Evolutionary conservation across 2,888 invertebrate genomes (phyloP).

Genomic region (Acronicta alni): DNA sequence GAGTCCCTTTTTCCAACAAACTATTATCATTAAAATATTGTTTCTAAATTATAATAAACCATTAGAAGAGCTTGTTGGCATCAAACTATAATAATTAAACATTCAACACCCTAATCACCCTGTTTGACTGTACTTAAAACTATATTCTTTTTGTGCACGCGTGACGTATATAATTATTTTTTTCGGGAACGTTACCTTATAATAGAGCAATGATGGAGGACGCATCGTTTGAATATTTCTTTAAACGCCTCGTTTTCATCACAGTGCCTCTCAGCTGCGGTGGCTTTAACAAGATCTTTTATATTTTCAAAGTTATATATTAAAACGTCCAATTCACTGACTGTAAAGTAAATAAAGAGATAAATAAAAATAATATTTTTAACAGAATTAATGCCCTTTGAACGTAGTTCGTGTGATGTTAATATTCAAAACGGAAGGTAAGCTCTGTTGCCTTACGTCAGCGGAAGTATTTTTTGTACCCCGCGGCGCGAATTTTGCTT

Average conservation of each 20-base stretch:
- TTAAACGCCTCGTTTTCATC: constrained; percentile 68
- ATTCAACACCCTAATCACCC: too few species aligned
- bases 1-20: too few species aligned
- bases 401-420: constrained; percentile 42
- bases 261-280: constrained; percentile 59
- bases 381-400: constrained; percentile 40
- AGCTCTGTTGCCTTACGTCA: constrained; percentile 45
- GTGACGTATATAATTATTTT: background rate
- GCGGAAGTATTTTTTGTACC: constrained; percentile 22
- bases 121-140: too few species aligned
- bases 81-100: too few species aligned
- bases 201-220: constrained; percentile 67
- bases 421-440: constrained; percentile 50
- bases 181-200: constrained; percentile 57
- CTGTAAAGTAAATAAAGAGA: constrained; percentile 63
- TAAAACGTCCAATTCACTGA: constrained; percentile 75
- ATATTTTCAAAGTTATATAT: constrained; percentile 75
- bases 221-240: constrained; percentile 62
- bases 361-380: constrained; percentile 25
- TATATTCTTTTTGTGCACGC: too few species aligned
- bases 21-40: too few species aligned
- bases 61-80: too few species aligned
- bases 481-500: constrained; percentile 20
- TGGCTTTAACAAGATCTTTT: constrained; percentile 63
- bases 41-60: too few species aligned